Evolutionary conservation across 2,113 vertebrate species (phyloP).

Genomic region (Crotalus viridis): DNA sequence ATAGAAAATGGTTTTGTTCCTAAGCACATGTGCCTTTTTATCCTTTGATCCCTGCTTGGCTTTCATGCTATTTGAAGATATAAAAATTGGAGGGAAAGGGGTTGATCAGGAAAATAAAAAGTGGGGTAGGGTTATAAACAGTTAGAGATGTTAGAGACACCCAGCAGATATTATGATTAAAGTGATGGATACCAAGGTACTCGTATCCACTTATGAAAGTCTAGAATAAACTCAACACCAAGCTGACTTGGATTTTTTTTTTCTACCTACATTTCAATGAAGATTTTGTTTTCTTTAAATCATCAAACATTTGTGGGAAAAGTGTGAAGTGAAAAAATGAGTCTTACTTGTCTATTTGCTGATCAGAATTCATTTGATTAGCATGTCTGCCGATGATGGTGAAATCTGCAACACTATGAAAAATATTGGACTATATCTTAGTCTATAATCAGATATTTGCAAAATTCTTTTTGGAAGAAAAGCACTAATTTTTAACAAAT

Average conservation of each 20-base stretch:
- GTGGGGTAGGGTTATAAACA: not conserved
- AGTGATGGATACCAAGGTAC: slow-evolving; percentile 32
- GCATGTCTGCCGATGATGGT: not conserved
- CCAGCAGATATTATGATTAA: not conserved
- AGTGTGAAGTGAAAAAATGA: not conserved
- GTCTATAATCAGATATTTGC: not conserved
- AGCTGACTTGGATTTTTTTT: not conserved
- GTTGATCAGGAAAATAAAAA: slow-evolving; percentile 6
- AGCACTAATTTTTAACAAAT: not conserved
- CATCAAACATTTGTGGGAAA: not conserved
- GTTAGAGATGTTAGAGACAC: slow-evolving; percentile 20
- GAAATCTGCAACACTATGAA: too few species aligned
- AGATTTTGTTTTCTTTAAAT: not conserved
- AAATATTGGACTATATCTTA: not conserved
- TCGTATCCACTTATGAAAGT: slow-evolving; percentile 10
- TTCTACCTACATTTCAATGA: not conserved
- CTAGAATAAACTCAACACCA: not conserved
- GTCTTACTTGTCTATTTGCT: not conserved
- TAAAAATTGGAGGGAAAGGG: not conserved
- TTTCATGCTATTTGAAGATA: slow-evolving; percentile 26
- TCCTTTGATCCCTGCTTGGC: slow-evolving; percentile 39
- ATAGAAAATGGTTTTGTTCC: slow-evolving; percentile 65
- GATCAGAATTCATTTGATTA: not conserved
- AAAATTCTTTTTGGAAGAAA: not conserved
- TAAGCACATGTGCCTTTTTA: slow-evolving; percentile 42